Evolutionary conservation across 2,888 invertebrate species (phyloP), one percentile per base, ranked within the genome.

Genomic region (Pocota personata): DNA sequence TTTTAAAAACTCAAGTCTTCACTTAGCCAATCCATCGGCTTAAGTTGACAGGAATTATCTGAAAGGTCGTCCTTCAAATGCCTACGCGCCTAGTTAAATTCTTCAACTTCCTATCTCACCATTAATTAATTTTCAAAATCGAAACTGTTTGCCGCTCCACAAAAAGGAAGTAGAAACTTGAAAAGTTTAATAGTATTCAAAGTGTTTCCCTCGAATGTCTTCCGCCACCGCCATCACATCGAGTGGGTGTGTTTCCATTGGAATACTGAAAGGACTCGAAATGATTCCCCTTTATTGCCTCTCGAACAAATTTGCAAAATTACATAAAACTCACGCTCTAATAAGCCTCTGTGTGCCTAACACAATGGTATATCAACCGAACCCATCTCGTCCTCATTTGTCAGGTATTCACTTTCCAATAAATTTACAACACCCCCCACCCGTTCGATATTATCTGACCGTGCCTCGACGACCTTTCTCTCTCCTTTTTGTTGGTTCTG

Each of bases 341-440:
- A 80, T 80, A 79, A 79, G 78, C 71, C 30, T n/a, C 73, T 40
- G 27, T 10, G 48, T 27, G 30, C 10, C 40, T n/a, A 52, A 52
- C 55, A 75, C 80, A 67, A 75, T 40, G 27, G 57, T 46, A 37
- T 80, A 80, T 86, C 72, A 40, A 58, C 7, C 16, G 69, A 67
- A 62, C 76, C 86, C 82, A 82, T 86, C 86, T 86, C 60, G 72
- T 77, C 76, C 86, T 82, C 76, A 86, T 86, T 86, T 86, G 86
- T 86, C 86, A 86, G 82, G 86, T 86, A 86, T 82, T 86, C 82
- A 86, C 76, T 86, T 86, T 86, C 62, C 86, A 60, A 86, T 86
- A 86, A 84, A 84, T 84, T 84, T 79, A 80, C 79, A 80, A 80
- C 32, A n/a, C 43, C 24, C 50, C 12, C 57, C 32, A 0, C 4